A percentile compares a stretch with the other conserved stretches of the same genome.
Evolutionary conservation across 2,888 invertebrate species (phyloP).

Genomic region (Lochmaea crataegi): DNA sequence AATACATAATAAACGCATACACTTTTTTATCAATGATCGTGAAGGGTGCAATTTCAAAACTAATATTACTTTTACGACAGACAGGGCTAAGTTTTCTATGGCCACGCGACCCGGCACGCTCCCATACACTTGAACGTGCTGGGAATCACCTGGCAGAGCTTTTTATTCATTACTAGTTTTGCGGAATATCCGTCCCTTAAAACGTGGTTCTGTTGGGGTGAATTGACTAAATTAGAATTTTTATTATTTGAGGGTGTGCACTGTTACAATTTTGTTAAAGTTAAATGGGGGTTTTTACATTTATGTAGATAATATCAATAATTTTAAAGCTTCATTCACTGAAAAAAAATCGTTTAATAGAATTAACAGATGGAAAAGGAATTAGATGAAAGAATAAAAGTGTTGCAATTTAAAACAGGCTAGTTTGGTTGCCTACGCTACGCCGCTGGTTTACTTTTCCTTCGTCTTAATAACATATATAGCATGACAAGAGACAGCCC

Average conservation of each 20-base stretch:
- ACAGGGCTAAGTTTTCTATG: constrained; percentile 2
- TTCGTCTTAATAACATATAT: too few relatives aligned
- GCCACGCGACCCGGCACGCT: constrained; percentile 18
- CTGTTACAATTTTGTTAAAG: not conserved
- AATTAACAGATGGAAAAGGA: too few relatives aligned
- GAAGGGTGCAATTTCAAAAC: constrained; percentile 19
- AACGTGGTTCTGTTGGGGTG: not conserved
- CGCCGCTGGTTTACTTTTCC: too few relatives aligned
- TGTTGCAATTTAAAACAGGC: too few relatives aligned
- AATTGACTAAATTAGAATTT: not conserved
- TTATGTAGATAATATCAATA: not conserved
- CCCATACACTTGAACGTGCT: constrained; percentile 49
- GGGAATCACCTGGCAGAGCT: constrained; percentile 51
- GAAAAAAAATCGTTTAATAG: too few relatives aligned
- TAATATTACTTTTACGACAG: constrained; percentile 22
- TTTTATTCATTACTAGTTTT: constrained; percentile 52
- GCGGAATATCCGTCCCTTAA: constrained; percentile 25
- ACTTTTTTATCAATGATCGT: constrained; percentile 3
- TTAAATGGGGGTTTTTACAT: not conserved
- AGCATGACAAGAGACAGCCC: too few relatives aligned
- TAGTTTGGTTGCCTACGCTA: too few relatives aligned
- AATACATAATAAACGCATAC: constrained; percentile 9
- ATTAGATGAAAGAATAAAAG: too few relatives aligned
- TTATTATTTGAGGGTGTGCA: not conserved
- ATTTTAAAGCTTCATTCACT: too few relatives aligned